These are phyloP conservation scores for Punctoribates punctum DNA, from an alignment of 2,888 invertebrate genomes.

Conservation along the genomic window DNA sequence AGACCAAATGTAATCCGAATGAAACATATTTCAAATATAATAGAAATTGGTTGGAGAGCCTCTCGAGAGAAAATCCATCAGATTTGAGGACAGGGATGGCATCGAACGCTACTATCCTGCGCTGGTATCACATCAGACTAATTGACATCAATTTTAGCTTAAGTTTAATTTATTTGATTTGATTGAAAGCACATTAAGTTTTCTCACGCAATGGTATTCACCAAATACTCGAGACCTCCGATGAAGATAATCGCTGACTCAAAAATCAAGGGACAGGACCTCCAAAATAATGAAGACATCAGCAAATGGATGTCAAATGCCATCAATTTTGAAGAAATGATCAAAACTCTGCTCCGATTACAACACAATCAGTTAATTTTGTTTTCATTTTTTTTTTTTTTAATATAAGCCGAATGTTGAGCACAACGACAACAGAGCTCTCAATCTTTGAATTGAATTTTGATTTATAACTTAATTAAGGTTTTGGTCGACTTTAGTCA, in stretches of 20 bases:
- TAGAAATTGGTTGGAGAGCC: constrained; percentile 29
- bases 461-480: constrained; percentile 39
- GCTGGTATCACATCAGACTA: constrained; percentile 16
- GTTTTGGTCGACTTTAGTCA: constrained; percentile 60
- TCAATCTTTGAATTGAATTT: constrained; percentile 23
- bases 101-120: constrained; percentile 26
- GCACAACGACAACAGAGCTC: neutral
- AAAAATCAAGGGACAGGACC: neutral
- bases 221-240: neutral
- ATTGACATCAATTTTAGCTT: too few relatives aligned
- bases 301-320: neutral
- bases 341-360: neutral
- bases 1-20: neutral
- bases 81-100: constrained; percentile 38
- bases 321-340: neutral
- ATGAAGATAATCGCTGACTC: constrained; percentile 2
- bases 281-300: neutral
- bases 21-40: neutral
- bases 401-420: neutral
- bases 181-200: constrained; percentile 1
- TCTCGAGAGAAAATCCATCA: constrained; percentile 31
- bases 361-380: neutral
- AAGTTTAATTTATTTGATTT: too few relatives aligned
- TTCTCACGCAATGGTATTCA: neutral
- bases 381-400: neutral